Percentiles rank a stretch among this genome's conserved stretches.
Evolutionary conservation across 2,113 vertebrate species (phyloP).

Genomic region (Crotalus viridis): DNA sequence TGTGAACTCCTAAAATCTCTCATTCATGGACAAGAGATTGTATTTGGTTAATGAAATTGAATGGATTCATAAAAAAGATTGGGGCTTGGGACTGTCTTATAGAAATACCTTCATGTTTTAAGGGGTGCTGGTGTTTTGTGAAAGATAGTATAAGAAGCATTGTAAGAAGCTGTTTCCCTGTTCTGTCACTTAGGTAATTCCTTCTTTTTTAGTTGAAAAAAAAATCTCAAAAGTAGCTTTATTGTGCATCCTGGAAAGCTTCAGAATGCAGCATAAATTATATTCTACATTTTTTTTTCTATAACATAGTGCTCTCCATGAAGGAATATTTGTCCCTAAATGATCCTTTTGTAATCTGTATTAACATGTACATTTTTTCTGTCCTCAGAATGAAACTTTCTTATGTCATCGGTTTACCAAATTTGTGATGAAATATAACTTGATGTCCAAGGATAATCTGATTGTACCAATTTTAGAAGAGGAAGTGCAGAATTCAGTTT

Average conservation of each 20-base stretch:
- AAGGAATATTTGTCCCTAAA: background rate
- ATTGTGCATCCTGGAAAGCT: background rate
- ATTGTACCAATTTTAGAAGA: conserved; percentile 99
- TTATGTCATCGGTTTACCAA: conserved; percentile 98
- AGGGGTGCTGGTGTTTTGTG: background rate
- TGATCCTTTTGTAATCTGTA: conserved; percentile 1
- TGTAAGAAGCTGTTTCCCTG: background rate
- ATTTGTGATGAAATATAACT: conserved; percentile 98
- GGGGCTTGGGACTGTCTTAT: background rate
- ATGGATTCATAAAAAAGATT: background rate
- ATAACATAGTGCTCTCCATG: background rate
- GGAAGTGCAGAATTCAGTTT: conserved; percentile 90
- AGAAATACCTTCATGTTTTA: background rate
- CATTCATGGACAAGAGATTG: background rate
- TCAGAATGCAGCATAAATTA: background rate
- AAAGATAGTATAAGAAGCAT: background rate
- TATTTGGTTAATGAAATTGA: background rate
- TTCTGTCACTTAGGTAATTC: background rate
- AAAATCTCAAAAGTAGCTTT: background rate
- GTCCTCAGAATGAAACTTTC: conserved; percentile 91
- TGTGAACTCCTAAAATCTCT: background rate
- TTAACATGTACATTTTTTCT: conserved; percentile 34
- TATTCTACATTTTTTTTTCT: background rate
- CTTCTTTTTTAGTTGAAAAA: background rate
- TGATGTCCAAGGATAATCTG: conserved; percentile 99